Evolutionary conservation across 2,888 invertebrate genomes (phyloP), one percentile per base, ranked within the genome.

Genomic region (Parasteatoda lunata): DNA sequence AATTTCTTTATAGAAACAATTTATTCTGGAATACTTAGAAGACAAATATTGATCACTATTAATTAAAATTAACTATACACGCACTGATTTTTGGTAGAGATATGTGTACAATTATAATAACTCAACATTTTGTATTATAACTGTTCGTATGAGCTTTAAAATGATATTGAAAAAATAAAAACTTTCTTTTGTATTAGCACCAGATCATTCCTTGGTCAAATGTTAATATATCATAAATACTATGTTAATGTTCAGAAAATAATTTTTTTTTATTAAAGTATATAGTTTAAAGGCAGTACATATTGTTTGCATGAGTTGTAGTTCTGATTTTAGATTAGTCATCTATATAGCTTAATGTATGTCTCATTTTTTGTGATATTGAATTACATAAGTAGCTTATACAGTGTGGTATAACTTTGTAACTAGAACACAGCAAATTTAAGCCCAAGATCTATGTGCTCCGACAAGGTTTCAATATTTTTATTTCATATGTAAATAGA

Each of bases 141-240:
- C 69, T 76, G 69, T 82, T 75, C 73, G 76, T 76, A 82, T 70
- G 82, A 82, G 82, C 82, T 82, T 82, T 76, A n/a, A 59, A 82
- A 76, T 54, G 47, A 79, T 80, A 80, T 64, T 80, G 72, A 54
- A 65, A 51, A 78, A 30, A 30, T 54, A 30, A 81, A 73, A 51
- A 76, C 64, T 68, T 52, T 66, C 13, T 82, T 81, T 81, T 82
- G 82, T 76, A 82, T 69, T 69, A 69, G 59, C 64, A 59, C 76
- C 51, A 68, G 82, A 82, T 82, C 76, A 82, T 82, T 82, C 76
- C 82, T 69, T 76, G 75, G 72, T 82, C 76, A 82, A 76, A 70
- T 82, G 76, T 82, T 82, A 76, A 82, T 65, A 76, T 69, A 59
- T 76, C 76, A 66, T 68, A 51, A 69, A 49, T 76, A 70, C 69